Evolutionary conservation across 35 echinoderm and acorn worm species (phyloP), one percentile per base, ranked within the genome.

Genomic region (Stichopus chloronotus): DNA sequence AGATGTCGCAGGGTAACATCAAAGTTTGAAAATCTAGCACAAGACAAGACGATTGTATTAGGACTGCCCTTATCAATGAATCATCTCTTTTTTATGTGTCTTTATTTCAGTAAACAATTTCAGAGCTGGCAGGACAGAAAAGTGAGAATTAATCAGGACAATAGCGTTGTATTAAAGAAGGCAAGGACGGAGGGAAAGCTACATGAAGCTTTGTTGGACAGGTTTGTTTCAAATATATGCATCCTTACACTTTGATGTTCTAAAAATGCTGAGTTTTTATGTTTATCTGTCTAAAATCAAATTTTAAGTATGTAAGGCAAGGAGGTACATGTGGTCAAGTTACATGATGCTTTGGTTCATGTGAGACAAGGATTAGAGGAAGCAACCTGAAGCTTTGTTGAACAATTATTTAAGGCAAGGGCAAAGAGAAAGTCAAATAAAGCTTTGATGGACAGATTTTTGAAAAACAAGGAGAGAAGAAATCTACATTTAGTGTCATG

Each of bases 71-170:
- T 43, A 43, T 43, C 3, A 43, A 43, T 43, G 30, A 43, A 43
- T 43, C 30, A 43, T 1, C 30, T 43, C 30, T 65, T 19, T 65
- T 65, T 11, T 65, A 19, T 65, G 8, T 19, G 55, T 88, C 57
- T 11, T 88, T 57, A 22, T 55, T 83, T 55, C 79, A 98, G 97
- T 4, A 98, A 96, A 83, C 96, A 98, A 43, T 96, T 94, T 60
- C 97, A 98, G 87, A 98, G 97, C 94, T 98, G 96, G 82, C 88
- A 98, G 63, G 97, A 98, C 72, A 83, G 94, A 63, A 96, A 20
- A 58, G 57, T 98, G 19, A 92, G 88, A 12, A 65, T 98, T 16
- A 98, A 98, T 82, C 85, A 94, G 25, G 58, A 78, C 20, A 95
- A 93, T 25, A 94, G 91, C 59, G 19, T 11, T 8, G 72, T 78